Evolutionary conservation across 1,140 invertebrate genomes (phyloP), one percentile per base, ranked within the genome.

Genomic region (Spodoptera litura): DNA sequence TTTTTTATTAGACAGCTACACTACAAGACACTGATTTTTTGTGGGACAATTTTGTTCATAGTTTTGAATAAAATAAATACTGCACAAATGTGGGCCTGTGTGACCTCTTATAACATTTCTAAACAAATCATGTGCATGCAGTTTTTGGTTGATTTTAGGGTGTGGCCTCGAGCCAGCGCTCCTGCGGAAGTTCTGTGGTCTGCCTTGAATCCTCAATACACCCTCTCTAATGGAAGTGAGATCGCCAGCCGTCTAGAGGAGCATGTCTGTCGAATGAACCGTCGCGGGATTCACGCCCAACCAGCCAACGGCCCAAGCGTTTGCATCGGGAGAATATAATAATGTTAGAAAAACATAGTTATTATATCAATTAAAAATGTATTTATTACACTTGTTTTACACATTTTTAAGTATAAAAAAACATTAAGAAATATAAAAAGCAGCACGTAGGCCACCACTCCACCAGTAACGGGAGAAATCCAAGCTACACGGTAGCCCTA

Each of bases 231-330:
- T 0, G 8, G 15, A 9, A 53, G 4, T 61, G 27, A 62, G 5
- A 25, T 68, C n/a, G 96, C 87, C 92, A 83, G 92, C 51, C 93
- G 98, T 75, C 85, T 98, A 0, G 97, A 98, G 86, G 97, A 98
- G 90, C 97, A 98, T 79, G 94, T 96, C n/a, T 98, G 98, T 91
- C 94, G 97, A 38, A 96, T 99, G 95, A 95, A 97, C 56, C 95
- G 91, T 85, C 96, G 97, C 73, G 96, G 96, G 13, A 95, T 97
- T 58, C 93, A 94, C 2, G 96, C 97, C 1, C 95, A 97, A 89
- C 97, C 97, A 3, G 95, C 96, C 0, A 96, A 95, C 83, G 96
- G 96, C 13, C 93, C 96, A 20, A 96, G 96, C 35, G 96, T 95
- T 85, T 97, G 96, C 53, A 5, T 31, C 31, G 31, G 31, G 2